phyloP scores from a whole-genome alignment of 2,113 vertebrate species.

The Odocoileus hemionus region DNA sequence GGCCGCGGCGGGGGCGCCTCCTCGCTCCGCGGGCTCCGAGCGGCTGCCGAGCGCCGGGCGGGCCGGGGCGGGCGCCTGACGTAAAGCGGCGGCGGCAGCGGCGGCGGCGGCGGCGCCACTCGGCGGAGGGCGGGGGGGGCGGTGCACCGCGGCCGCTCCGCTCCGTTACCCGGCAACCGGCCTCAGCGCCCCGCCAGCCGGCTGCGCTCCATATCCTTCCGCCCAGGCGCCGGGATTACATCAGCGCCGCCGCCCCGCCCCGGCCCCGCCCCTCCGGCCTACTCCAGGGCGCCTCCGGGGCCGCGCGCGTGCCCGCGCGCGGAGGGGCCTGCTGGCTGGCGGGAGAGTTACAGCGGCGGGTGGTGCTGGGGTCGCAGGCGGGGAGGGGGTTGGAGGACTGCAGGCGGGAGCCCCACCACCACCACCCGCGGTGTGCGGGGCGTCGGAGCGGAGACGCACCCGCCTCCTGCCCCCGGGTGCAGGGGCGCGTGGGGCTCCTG shows the following conservation, averaged over 20 bases:
- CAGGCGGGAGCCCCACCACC: not conserved
- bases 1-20: conserved; percentile 28
- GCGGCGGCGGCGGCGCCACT: conserved; percentile 75
- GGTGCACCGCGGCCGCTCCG: conserved; percentile 57
- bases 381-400: not conserved
- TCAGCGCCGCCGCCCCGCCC: conserved; percentile 35
- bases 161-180: conserved; percentile 79
- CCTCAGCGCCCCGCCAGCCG: conserved; percentile 69
- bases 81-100: conserved; percentile 76
- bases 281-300: not conserved
- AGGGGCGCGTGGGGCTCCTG: not conserved
- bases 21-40: conserved; percentile 42
- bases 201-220: conserved; percentile 79
- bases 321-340: rapidly evolving
- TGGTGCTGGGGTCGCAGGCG: rapidly evolving
- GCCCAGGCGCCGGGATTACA: conserved; percentile 67
- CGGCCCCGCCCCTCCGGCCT: not conserved
- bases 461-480: no score
- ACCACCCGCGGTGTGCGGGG: rapidly evolving
- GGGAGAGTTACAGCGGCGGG: rapidly evolving
- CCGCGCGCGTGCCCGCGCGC: rapidly evolving
- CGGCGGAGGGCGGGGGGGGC: conserved; percentile 69
- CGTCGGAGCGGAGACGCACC: not conserved
- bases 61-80: conserved; percentile 78
- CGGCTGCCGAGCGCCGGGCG: conserved; percentile 67